Conservation (phyloP, 2,888 invertebrate species). For the Eilema sororculum region DNA sequence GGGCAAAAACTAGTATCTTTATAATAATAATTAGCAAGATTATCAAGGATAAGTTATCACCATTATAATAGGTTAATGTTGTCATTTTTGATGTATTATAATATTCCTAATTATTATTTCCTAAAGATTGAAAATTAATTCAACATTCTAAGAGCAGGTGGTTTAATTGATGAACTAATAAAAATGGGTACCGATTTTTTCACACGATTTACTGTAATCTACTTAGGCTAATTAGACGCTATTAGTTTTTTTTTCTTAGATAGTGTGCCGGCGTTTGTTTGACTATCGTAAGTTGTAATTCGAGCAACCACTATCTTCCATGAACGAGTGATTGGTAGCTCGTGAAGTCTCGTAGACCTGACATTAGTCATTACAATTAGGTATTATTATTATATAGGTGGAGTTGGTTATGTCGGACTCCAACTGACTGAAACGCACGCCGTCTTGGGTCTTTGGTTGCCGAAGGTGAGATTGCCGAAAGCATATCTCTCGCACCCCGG, state of each 20-base stretch:
- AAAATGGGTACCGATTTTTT: background rate
- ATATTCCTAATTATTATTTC: background rate
- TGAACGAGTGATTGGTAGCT: too few species aligned
- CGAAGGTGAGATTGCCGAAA: too few species aligned
- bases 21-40: background rate
- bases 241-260: background rate
- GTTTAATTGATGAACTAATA: background rate
- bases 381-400: too few species aligned
- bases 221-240: background rate
- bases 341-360: too few species aligned
- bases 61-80: slow-evolving; percentile 4
- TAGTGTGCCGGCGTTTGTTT: background rate
- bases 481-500: too few species aligned
- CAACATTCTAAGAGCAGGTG: background rate
- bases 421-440: too few species aligned
- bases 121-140: background rate
- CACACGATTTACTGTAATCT: background rate
- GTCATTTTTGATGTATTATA: slow-evolving; percentile 2
- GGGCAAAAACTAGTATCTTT: too few species aligned
- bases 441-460: too few species aligned
- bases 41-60: slow-evolving; percentile 4
- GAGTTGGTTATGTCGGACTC: too few species aligned
- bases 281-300: too few species aligned
- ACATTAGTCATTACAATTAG: too few species aligned
- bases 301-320: too few species aligned